Percentiles rank a stretch among this genome's conserved stretches.
Evolutionary conservation across 2,113 vertebrate genomes (phyloP).

Genomic region (Rhadina sibilatrix): DNA sequence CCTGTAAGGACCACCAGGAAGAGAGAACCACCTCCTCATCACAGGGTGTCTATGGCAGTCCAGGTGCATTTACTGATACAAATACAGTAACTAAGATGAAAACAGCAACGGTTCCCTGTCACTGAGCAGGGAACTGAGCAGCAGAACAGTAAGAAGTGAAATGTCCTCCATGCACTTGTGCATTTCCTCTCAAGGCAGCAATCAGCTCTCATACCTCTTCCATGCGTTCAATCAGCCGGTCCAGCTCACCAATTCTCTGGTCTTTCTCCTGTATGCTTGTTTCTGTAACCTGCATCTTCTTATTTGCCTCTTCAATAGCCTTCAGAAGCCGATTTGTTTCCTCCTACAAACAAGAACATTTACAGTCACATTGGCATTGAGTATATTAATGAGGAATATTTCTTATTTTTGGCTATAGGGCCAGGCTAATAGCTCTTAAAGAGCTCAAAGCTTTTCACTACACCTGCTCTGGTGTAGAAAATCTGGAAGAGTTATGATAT

Average conservation of each 20-base stretch:
- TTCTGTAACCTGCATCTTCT: conserved; percentile 80
- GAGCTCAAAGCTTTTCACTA: background rate
- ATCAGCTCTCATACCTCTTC: conserved; percentile 73
- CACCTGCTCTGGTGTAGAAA: background rate
- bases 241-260: conserved; percentile 87
- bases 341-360: conserved; percentile 70
- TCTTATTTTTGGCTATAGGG: background rate
- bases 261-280: conserved; percentile 88
- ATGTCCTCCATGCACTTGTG: background rate
- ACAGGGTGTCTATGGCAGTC: background rate
- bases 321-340: conserved; percentile 88
- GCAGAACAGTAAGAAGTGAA: background rate
- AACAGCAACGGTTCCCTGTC: background rate
- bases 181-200: background rate
- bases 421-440: background rate
- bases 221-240: conserved; percentile 91
- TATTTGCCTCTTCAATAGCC: conserved; percentile 90
- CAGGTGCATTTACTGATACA: background rate
- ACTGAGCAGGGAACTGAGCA: background rate
- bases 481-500: background rate
- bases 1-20: background rate
- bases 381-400: background rate
- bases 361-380: background rate
- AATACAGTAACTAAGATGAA: background rate
- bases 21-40: background rate